Evolutionary conservation across 2,888 invertebrate genomes (phyloP), one percentile per base, ranked within the genome.

Genomic region (Zaprionus bogoriensis): DNA sequence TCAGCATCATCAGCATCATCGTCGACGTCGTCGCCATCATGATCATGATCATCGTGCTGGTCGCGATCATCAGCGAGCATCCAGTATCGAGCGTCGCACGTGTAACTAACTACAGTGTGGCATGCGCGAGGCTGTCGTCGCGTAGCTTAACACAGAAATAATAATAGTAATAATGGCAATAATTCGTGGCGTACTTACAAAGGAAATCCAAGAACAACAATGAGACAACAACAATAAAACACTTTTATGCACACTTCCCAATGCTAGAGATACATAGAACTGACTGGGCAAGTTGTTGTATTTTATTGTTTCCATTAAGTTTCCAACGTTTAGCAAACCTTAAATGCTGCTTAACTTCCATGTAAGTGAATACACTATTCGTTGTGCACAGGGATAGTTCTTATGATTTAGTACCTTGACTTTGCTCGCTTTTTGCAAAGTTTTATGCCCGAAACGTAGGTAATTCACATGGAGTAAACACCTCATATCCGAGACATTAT

Each of bases 71-170:
- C 30, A 25, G 32, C n/a, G 14, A 14, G 5, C 32, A 14, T 7
- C 3, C 6, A 6, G 7, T 7, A 2, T 5, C 7, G 59, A 42
- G 36, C 47, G 32, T 38, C 67, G 65, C 77, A 77, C 85, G 85
- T 86, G 71, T 44, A 45, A 73, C 79, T 79, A 79, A 83, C 68
- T 74, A 75, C 71, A 78, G 73, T 68, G 73, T 72, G 70, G 41
- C 81, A 66, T 77, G 69, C 67, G 74, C 67, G 67, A 38, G 28
- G 38, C 67, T 39, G 32, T 39, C 32, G 14, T 23, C 51, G 50
- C 45, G 41, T 60, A 59, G 77, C 74, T 80, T 81, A 80, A 67
- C 85, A 81, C 65, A 84, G 69, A 82, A 79, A 84, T 84, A 63
- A 83, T 77, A 80, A 80, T 75, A 67, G 68, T 63, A 77, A 79